These are phyloP conservation scores for Malthinus flaveolus DNA, from an alignment of 2,888 invertebrate genomes.

Conservation along the genomic window DNA sequence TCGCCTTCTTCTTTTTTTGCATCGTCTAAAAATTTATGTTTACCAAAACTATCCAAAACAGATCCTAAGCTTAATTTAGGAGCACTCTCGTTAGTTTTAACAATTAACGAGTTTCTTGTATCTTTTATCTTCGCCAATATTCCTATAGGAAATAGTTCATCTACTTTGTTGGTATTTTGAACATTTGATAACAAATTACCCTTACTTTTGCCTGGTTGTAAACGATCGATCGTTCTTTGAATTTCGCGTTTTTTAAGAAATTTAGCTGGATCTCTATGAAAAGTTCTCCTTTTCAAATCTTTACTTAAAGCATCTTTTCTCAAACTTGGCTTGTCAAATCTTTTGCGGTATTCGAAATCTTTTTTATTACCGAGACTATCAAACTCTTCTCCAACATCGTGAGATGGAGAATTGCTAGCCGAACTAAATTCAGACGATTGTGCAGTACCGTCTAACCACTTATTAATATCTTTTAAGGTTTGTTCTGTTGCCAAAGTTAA, in stretches of 20 bases:
- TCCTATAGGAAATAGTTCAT: constrained; percentile 62
- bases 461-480: constrained; percentile 83
- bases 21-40: constrained; percentile 66
- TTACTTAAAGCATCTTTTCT: constrained; percentile 54
- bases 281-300: constrained; percentile 57
- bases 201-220: constrained; percentile 87
- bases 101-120: constrained; percentile 59
- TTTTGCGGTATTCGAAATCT: constrained; percentile 55
- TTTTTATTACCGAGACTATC: constrained; percentile 55
- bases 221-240: constrained; percentile 79
- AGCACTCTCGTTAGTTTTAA: constrained; percentile 68
- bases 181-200: constrained; percentile 79
- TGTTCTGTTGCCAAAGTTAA: constrained; percentile 74
- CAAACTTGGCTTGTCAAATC: constrained; percentile 50
- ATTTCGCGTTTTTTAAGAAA: constrained; percentile 66
- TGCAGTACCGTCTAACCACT: constrained; percentile 86
- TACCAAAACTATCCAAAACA: constrained; percentile 75
- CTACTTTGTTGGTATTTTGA: constrained; percentile 60
- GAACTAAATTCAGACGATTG: constrained; percentile 76
- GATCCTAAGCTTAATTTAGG: constrained; percentile 85
- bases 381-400: constrained; percentile 66
- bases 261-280: constrained; percentile 47
- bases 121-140: constrained; percentile 63
- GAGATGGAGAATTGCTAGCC: constrained; percentile 75
- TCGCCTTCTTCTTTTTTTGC: constrained; percentile 48